Conservation (phyloP, 37 sponge, comb jelly and placozoan species). For the Theonella swinhoei region DNA sequence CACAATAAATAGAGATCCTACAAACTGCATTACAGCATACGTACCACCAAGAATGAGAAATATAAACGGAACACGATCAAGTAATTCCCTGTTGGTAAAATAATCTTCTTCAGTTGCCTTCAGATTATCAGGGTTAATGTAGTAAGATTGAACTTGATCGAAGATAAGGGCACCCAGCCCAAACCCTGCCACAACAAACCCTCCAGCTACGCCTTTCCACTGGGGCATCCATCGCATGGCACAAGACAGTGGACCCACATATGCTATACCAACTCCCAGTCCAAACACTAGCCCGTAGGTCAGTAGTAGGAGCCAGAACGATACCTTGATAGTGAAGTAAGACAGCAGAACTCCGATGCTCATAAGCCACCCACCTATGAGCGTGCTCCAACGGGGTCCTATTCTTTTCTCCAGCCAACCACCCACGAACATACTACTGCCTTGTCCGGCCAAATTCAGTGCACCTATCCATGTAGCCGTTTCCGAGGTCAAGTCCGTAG, state of each 20-base stretch:
- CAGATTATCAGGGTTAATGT: constrained; percentile 72
- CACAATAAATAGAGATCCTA: constrained; percentile 63
- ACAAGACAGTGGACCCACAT: constrained; percentile 73
- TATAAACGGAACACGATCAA: constrained; percentile 59
- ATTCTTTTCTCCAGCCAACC: constrained; percentile 78
- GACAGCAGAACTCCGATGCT: constrained; percentile 51
- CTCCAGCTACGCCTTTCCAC: constrained; percentile 83
- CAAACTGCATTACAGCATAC: constrained; percentile 53
- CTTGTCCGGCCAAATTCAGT: constrained; percentile 56
- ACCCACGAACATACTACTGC: constrained; percentile 77
- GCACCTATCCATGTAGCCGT: constrained; percentile 65
- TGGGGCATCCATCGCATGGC: constrained; percentile 90
- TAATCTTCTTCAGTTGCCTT: background rate
- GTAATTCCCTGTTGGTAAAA: constrained; percentile 51
- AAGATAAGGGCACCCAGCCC: constrained; percentile 83
- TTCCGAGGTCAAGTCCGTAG: constrained; percentile 3
- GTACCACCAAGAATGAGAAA: constrained; percentile 74
- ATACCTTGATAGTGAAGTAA: constrained; percentile 55
- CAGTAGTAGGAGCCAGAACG: constrained; percentile 63
- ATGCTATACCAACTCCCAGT: constrained; percentile 79
- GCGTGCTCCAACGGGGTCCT: constrained; percentile 73
- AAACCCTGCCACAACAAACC: constrained; percentile 88
- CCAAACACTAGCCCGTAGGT: constrained; percentile 91
- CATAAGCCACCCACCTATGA: constrained; percentile 70
- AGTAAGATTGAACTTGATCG: constrained; percentile 65